phyloP scores from a whole-genome alignment of 2,113 vertebrate genomes.

The Pedetes capensis region DNA sequence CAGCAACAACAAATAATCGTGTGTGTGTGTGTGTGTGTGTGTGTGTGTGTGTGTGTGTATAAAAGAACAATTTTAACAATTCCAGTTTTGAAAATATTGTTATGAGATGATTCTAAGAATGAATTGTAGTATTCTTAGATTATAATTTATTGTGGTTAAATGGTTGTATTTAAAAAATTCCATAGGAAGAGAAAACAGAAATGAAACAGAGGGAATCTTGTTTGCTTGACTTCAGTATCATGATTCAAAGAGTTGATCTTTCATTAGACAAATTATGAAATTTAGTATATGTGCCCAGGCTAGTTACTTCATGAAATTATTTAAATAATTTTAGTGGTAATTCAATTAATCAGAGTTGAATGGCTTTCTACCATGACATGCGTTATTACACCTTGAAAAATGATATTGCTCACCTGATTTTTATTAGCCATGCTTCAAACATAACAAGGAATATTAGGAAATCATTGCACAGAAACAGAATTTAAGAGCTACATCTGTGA shows the following conservation, averaged over 20 bases:
- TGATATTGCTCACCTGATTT: background rate
- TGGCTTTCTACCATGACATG: too few species aligned
- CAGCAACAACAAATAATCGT: too few species aligned
- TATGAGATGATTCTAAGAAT: background rate
- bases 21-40: too few species aligned
- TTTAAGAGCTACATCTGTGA: background rate
- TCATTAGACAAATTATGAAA: background rate
- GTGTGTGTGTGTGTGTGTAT: too few species aligned
- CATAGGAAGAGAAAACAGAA: background rate
- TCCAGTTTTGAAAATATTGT: background rate
- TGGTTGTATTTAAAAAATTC: background rate
- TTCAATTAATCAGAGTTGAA: constrained; percentile 23
- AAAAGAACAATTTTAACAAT: background rate
- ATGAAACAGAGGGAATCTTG: background rate
- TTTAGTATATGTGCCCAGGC: background rate
- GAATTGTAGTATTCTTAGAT: background rate
- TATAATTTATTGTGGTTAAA: background rate
- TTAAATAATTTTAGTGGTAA: background rate
- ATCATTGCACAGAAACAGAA: background rate
- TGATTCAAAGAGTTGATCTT: background rate
- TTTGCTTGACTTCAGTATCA: background rate
- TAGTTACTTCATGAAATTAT: background rate
- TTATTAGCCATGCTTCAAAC: background rate
- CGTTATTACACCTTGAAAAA: background rate
- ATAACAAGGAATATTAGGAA: background rate